Base-by-base conservation (phyloP, 2,113 vertebrate genomes). In the Myotis lucifugus region DNA sequence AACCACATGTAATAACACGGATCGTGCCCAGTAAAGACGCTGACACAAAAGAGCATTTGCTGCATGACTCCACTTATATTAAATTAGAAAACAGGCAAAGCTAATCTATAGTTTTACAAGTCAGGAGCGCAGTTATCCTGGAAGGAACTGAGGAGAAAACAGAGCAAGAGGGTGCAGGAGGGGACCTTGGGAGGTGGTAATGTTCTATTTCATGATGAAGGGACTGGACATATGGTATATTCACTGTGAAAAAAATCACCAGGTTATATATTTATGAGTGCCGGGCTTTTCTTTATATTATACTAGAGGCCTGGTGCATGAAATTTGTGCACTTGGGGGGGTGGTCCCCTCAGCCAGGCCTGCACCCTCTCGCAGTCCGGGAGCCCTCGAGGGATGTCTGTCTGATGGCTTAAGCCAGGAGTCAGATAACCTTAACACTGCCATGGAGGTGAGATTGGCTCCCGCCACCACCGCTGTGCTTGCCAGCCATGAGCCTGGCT, bases 241-340 rank as follows among this genome's bases (percentile, higher is more conserved):
- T 91, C 56, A 54, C 67, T 59, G 92, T 21, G 50, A 29, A 70
- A 87, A 87, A 87, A 77, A n/a, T 74, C 50, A 89, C 88, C n/a
- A 14, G 42, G 48, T 15, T 56, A 34, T 42, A 61, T 15, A 78
- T 40, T 85, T 78, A 79, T 0, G 11, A 77, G 40, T 18, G 29
- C 67, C 3, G 1, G 5, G 66, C 29, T 81, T 89, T 50, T 46
- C 48, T 93, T 66, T 77, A 74, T 40, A 37, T 32, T 37, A 23
- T 18, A 56, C 56, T 59, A 59, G 56, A 59, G 56, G 23, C 23
- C 25, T 23, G 3, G 56, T 59, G 23, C 23, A 59, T 3, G 1
- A 59, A 59, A 27, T 27, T 59, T 1, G 0, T 27, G 9, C 23
- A 59, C 56, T 56, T 21, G 56, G 8, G 56, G 56, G 23, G 7